Base-by-base conservation (phyloP, 37 sponge, comb jelly and placozoan species). In the Mnemiopsis leidyi region DNA sequence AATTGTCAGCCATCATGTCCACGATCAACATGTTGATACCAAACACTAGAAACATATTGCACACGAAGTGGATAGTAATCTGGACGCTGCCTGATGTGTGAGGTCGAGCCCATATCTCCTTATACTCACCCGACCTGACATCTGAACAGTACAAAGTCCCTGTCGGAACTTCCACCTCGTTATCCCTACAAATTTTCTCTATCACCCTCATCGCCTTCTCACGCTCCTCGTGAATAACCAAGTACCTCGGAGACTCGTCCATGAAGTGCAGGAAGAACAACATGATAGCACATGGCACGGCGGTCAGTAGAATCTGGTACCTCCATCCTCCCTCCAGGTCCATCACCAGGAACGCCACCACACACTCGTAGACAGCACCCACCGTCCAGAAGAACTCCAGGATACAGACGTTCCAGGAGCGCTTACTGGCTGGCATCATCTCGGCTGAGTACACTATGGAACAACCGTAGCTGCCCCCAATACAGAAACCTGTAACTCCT, bases 51-150 rank as follows among this genome's bases (percentile, higher is more conserved):
- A 85, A 85, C 90, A 85, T 85, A 37, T 85, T 85, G 26, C 90
- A 85, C 29, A 85, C 16, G 90, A 39, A 85, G 90, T 85, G 90
- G 90, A 85, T 85, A 26, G 48, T 85, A 29, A 85, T 85, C 90
- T 85, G 90, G 61, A 85, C 3, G 36, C 90, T 85, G 40, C 61
- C 90, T 3, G 38, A 38, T 0, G 90, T 85, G 40, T 32, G 40
- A 1, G 90, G 90, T 39, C 7, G 13, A 0, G 90, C 48, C 90
- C 90, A 85, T 9, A 85, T 33, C 32, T 85, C 90, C 48, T 0
- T 26, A 38, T 29, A 85, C 40, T 33, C 90, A 13, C 90, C 90
- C 23, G 61, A 40, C 29, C 90, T 38, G 48, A 36, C 90, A 26
- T 85, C 90, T 29, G 40, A 40, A 21, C 61, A 38, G 90, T 40